phyloP scores from a whole-genome alignment of 2,113 vertebrate species.

The Micromys minutus region DNA sequence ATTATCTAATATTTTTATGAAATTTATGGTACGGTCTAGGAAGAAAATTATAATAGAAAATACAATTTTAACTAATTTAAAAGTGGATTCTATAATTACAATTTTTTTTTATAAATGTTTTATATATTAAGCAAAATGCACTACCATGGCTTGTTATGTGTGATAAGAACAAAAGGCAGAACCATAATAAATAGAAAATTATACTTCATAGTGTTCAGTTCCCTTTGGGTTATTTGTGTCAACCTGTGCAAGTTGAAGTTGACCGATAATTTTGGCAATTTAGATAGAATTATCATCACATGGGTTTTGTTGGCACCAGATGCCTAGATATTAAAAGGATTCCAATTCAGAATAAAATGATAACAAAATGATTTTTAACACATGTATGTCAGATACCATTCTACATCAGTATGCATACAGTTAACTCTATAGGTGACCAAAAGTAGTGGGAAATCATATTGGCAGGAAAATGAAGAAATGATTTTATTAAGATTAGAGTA shows the following conservation, averaged over 20 bases:
- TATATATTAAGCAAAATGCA: not conserved
- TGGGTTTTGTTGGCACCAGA: slow-evolving; percentile 44
- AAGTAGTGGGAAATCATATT: slow-evolving; percentile 51
- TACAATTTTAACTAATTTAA: not conserved
- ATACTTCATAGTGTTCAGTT: not conserved
- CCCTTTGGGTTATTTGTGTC: slow-evolving; percentile 1
- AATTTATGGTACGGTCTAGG: not conserved
- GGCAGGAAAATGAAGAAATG: not conserved
- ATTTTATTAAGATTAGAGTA: slow-evolving; percentile 46
- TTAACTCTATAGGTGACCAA: slow-evolving; percentile 46
- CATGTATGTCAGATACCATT: slow-evolving; percentile 12
- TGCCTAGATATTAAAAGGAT: slow-evolving; percentile 46
- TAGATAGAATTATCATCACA: slow-evolving; percentile 65
- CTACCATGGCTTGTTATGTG: not conserved
- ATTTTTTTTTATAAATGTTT: slow-evolving; percentile 29
- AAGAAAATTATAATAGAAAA: not conserved
- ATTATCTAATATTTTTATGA: slow-evolving; percentile 12
- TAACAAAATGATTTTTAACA: slow-evolving; percentile 68
- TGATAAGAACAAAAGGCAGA: not conserved
- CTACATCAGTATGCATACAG: slow-evolving; percentile 39
- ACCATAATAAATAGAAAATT: slow-evolving; percentile 44
- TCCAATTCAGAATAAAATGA: not conserved
- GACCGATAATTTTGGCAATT: slow-evolving; percentile 54
- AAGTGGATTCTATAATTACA: slow-evolving; percentile 21
- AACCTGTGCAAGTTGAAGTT: slow-evolving; percentile 33